These are phyloP conservation scores for Oikopleura vanhoeffeni DNA, from an alignment of 23 tunicate genomes.

Conservation along the genomic window DNA sequence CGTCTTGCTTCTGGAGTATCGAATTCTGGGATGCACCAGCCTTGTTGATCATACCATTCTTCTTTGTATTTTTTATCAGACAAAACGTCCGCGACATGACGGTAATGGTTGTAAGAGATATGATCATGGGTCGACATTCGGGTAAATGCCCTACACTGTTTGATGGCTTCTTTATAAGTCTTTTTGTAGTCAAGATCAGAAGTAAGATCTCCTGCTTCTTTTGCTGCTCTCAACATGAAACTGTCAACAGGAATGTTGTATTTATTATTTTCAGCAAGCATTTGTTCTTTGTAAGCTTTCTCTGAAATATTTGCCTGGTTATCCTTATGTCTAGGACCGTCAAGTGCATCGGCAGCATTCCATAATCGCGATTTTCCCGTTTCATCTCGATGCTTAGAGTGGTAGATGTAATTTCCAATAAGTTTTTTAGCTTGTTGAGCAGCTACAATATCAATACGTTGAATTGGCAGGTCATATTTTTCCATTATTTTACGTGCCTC, in stretches of 20 bases:
- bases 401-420: background rate
- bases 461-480: conserved; percentile 71
- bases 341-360: conserved; percentile 10
- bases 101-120: background rate
- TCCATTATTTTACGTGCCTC: conserved; percentile 52
- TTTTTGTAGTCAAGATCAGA: conserved; percentile 35
- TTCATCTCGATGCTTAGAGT: background rate
- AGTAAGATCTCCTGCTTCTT: background rate
- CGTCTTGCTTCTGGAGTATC: conserved; percentile 1
- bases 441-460: conserved; percentile 55
- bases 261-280: conserved; percentile 54
- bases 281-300: conserved; percentile 88
- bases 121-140: background rate
- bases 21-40: conserved; percentile 15
- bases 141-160: conserved; percentile 1
- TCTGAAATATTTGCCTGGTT: conserved; percentile 12
- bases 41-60: conserved; percentile 43
- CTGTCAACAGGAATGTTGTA: conserved; percentile 65
- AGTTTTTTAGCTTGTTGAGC: conserved; percentile 22
- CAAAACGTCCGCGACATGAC: conserved; percentile 34
- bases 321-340: conserved; percentile 8
- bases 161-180: conserved; percentile 32
- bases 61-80: conserved; percentile 84
- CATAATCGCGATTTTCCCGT: background rate
- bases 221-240: background rate